Evolutionary conservation across 2,113 vertebrate species (phyloP).

Genomic region (Ciconia boyciana): DNA sequence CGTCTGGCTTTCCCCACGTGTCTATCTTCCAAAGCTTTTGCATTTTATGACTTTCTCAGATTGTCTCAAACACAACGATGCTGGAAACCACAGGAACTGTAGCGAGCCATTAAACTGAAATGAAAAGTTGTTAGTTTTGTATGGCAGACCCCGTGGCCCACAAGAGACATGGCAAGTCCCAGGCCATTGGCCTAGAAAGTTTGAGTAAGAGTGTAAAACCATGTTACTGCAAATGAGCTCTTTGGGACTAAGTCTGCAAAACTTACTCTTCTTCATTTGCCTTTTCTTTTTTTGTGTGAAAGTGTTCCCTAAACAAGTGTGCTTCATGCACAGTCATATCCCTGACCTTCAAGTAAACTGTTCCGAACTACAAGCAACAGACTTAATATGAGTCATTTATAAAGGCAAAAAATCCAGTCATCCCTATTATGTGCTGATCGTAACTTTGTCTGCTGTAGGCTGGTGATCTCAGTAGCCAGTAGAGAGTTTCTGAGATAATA

Average conservation of each 20-base stretch:
- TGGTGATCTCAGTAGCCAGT: neutral
- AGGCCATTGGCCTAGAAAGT: neutral
- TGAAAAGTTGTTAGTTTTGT: neutral
- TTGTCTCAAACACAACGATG: neutral
- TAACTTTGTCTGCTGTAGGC: neutral
- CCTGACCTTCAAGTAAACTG: conserved; percentile 50
- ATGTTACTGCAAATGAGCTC: neutral
- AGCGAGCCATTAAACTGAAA: neutral
- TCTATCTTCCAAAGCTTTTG: neutral
- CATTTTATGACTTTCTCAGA: neutral
- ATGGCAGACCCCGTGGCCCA: neutral
- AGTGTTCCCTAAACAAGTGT: neutral
- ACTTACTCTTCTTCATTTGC: neutral
- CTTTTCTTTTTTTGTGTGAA: neutral
- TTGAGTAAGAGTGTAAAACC: neutral
- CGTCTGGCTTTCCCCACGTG: neutral
- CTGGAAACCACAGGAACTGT: neutral
- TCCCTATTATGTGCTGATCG: neutral
- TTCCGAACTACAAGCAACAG: conserved; percentile 30
- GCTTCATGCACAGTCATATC: conserved; percentile 17
- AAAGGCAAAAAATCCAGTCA: conserved; percentile 36
- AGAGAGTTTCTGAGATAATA: conserved; percentile 14
- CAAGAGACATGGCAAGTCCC: neutral
- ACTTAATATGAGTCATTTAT: conserved; percentile 36
- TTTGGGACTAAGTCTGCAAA: neutral